Base-by-base conservation (phyloP, 2,113 vertebrate species). In the Protomyctophum bolini region DNA sequence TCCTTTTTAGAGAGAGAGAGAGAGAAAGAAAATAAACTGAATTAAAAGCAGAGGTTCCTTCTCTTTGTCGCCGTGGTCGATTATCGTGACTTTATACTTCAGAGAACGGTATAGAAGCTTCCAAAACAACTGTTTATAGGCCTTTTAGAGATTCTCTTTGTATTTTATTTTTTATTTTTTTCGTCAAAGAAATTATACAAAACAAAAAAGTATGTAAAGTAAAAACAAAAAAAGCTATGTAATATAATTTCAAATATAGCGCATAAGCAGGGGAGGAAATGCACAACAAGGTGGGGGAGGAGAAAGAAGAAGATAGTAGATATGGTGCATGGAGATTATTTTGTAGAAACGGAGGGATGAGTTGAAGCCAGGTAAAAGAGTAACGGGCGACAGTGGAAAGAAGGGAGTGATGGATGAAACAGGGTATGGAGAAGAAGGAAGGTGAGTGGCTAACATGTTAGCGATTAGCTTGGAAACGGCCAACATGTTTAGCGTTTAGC, bases 101-200 rank as follows among this genome's bases (percentile, higher is more conserved):
- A 68, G 55, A 56, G 58, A 68, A 78, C 76, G 90, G 63, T 76
- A 87, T 76, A 87, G 82, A 87, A 86, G 80, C 85, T 91, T 88
- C 92, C 92, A 92, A 92, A 92, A 86, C 85, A 76, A 33, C 4
- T 41, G 33, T 90, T 74, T 81, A 87, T 87, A 89, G 33, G 33
- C 33, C 33, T n/a, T n/a, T n/a, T 41, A 41, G 33, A 41, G 33
- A 41, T 41, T 41, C 33, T 41, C 33, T 41, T 3, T 41, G 33
- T 41, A 41, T 41, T 41, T 87, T 81, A 85, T 92, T 84, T 87
- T 77, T 88, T 90, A 79, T 88, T 83, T 92, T 77, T 88, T 87
- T 86, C 85, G 85, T 83, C 67, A 81, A 88, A 83, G 78, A 86
- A 86, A 84, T 88, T 88, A 84, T 86, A 88, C 88, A 88, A 87